A percentile compares a stretch with the other conserved stretches of the same genome.
Conservation (phyloP, 2,888 invertebrate species). For the Brachyptera risi region DNA sequence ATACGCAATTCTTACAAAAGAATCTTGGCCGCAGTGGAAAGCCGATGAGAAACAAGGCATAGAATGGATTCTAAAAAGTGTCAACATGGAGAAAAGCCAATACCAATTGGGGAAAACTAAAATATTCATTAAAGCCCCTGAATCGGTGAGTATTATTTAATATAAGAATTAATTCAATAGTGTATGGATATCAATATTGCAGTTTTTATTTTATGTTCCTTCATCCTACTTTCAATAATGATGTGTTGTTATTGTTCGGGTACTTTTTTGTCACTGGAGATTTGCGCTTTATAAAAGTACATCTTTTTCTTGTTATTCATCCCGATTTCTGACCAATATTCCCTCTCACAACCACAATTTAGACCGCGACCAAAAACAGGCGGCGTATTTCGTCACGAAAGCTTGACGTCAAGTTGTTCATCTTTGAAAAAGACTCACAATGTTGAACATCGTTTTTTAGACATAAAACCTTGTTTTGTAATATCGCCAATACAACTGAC, state of each 20-base stretch:
- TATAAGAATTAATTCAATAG: neutral
- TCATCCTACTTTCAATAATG: neutral
- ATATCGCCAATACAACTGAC: too few relatives aligned
- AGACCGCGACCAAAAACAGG: too few relatives aligned
- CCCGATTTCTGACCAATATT: too few relatives aligned
- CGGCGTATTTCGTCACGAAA: too few relatives aligned
- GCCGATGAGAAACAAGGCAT: conserved; percentile 54
- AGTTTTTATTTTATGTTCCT: neutral
- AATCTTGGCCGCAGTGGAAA: conserved; percentile 58
- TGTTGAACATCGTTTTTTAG: too few relatives aligned
- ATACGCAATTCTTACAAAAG: conserved; percentile 59
- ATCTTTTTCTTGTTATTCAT: too few relatives aligned
- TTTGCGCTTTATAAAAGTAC: neutral
- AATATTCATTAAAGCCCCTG: conserved; percentile 64
- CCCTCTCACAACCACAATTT: too few relatives aligned
- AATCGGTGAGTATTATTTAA: conserved; percentile 49
- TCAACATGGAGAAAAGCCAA: conserved; percentile 56
- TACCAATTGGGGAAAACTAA: conserved; percentile 62
- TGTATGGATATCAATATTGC: neutral
- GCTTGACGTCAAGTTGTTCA: too few relatives aligned
- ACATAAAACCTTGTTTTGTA: too few relatives aligned
- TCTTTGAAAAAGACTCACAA: too few relatives aligned
- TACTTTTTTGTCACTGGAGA: neutral
- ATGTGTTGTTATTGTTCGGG: neutral
- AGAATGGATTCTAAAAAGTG: conserved; percentile 52